phyloP scores from a whole-genome alignment of 2,797 vertebrate species.

The Syncerus caffer region DNA sequence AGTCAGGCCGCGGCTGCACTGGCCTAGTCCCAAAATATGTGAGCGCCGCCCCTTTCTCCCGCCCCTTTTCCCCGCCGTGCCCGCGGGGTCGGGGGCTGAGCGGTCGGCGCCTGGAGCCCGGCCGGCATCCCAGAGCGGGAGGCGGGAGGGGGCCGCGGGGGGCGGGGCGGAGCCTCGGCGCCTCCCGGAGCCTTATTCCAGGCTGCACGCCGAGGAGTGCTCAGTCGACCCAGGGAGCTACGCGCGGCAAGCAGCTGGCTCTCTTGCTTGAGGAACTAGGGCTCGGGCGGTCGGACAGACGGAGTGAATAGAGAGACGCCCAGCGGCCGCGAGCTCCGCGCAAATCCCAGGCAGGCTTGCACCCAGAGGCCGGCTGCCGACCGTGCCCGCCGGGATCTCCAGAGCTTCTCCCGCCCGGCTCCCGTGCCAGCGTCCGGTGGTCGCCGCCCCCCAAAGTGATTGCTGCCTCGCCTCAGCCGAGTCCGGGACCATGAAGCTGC shows the following conservation, averaged over 20 bases:
- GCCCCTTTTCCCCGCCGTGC: neutral
- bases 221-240: constrained; percentile 55
- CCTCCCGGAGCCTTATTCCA: constrained; percentile 50
- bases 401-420: neutral
- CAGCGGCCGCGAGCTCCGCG: neutral
- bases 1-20: neutral
- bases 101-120: constrained; percentile 25
- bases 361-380: neutral
- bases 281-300: neutral
- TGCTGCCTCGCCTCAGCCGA: neutral
- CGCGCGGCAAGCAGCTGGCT: neutral
- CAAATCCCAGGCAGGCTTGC: constrained; percentile 14
- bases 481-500: constrained; percentile 71
- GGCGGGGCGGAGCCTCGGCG: constrained; percentile 56
- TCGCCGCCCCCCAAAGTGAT: constrained; percentile 60
- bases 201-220: neutral
- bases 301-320: neutral
- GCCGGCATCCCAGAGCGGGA: constrained; percentile 23
- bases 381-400: neutral
- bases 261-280: neutral
- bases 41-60: neutral
- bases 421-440: constrained; percentile 19
- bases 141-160: constrained; percentile 28
- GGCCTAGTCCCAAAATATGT: constrained; percentile 57
- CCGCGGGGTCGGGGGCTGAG: neutral